Base-by-base conservation (phyloP, 2,797 vertebrate species). In the Amphiprion clarkii region DNA sequence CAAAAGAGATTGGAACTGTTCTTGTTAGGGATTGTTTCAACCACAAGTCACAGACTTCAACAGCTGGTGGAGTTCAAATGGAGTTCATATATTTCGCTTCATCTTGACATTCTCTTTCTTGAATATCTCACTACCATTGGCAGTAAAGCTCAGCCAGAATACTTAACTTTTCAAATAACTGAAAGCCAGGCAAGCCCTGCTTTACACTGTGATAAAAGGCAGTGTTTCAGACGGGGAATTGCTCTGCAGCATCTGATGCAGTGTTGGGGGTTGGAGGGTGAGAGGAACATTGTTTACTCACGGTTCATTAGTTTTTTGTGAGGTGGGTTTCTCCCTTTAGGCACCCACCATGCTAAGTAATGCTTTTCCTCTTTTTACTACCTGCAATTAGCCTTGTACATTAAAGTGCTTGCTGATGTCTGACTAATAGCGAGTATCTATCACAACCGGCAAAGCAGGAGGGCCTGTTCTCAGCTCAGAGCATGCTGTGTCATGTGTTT, bases 361-460 rank as follows among this genome's bases (percentile, higher is more conserved):
- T 86, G 86, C 51, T 64, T 89, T 89, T 68, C 73, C 80, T 82
- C 76, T 83, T 81, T 89, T 89, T 86, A 86, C 78, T 84, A 89
- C 89, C 89, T 91, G 78, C 88, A 90, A 92, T 93, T 93, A 91
- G 82, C 88, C 71, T 75, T 69, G 71, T 83, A 87, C 86, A 90
- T 90, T 89, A 90, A 89, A 88, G 86, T 74, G 87, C 69, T 81
- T 76, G 83, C 80, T 90, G 88, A 84, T 84, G 89, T 88, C 83
- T 90, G 88, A 92, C 91, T 91, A 93, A 93, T 91, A 80, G 85
- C n/a, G 17, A 84, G 74, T 68, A 89, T 92, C 80, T 85, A 86
- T 91, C 89, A 92, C 85, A 82, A 29, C 44, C 67, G 14, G 67
- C 74, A 67, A 78, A 78, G 74, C 85, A 82, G 85, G 76, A 76